Conservation (phyloP, 1,140 invertebrate species). For the Drosophila littoralis region DNA sequence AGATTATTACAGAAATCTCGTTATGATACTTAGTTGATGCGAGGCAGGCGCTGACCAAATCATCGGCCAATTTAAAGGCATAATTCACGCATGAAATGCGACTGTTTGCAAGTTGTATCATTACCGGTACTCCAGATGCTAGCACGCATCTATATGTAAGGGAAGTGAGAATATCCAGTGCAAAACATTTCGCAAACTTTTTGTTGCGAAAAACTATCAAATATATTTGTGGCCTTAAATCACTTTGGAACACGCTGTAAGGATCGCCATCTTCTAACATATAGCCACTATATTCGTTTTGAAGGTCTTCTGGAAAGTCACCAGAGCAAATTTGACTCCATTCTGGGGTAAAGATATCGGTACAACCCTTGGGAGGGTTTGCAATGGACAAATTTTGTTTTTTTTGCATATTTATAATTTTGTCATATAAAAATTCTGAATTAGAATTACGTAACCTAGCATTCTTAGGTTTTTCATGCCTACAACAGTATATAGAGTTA, state of each 20-base stretch:
- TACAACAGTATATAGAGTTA: too few relatives aligned
- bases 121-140: not conserved
- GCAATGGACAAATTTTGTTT: too few relatives aligned
- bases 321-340: constrained; percentile 20
- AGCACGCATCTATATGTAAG: not conserved
- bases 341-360: not conserved
- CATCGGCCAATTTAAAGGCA: constrained; percentile 15
- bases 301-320: constrained; percentile 6
- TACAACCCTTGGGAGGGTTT: constrained; percentile 1
- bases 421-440: too few relatives aligned
- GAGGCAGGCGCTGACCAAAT: constrained; percentile 13
- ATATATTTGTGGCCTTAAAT: not conserved
- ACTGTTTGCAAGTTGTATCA: not conserved
- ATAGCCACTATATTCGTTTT: constrained; percentile 13
- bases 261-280: not conserved
- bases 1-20: constrained; percentile 17
- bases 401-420: too few relatives aligned
- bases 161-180: not conserved
- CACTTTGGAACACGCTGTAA: constrained; percentile 12
- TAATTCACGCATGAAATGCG: constrained; percentile 6
- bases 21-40: not conserved
- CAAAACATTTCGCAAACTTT: not conserved
- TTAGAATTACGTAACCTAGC: too few relatives aligned
- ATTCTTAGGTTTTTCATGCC: too few relatives aligned
- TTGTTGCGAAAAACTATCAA: constrained; percentile 16